These are phyloP conservation scores for Strix uralensis DNA, from an alignment of 2,113 vertebrate species.

Conservation along the genomic window DNA sequence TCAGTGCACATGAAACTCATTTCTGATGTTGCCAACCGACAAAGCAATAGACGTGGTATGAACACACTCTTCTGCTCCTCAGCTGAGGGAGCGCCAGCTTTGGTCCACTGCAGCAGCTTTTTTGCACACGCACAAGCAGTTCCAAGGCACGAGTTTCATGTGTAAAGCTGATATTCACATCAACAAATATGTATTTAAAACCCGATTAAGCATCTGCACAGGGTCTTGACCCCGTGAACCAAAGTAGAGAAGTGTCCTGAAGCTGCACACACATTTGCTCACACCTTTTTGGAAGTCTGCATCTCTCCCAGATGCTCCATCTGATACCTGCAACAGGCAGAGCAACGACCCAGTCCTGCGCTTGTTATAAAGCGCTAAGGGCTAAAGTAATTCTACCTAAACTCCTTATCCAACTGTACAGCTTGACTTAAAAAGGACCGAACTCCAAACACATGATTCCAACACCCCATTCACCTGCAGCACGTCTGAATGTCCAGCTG, in stretches of 20 bases:
- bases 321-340: background rate
- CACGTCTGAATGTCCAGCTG: background rate
- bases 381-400: background rate
- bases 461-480: background rate
- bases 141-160: fast-evolving
- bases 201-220: background rate
- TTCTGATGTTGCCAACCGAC: background rate
- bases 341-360: fast-evolving
- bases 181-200: background rate
- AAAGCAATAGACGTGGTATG: background rate
- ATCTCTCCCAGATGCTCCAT: background rate
- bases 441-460: background rate
- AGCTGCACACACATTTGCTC: too few species aligned
- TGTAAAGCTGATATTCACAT: background rate
- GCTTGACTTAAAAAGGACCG: background rate
- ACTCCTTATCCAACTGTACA: background rate
- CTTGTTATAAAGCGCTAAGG: background rate
- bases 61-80: background rate
- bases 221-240: too few species aligned
- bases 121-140: background rate
- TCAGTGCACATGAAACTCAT: background rate
- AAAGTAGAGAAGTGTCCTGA: background rate
- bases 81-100: background rate
- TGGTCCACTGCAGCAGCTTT: background rate
- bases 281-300: background rate